These are phyloP conservation scores for Plodia interpunctella DNA, from an alignment of 1,140 invertebrate genomes.

Conservation along the genomic window DNA sequence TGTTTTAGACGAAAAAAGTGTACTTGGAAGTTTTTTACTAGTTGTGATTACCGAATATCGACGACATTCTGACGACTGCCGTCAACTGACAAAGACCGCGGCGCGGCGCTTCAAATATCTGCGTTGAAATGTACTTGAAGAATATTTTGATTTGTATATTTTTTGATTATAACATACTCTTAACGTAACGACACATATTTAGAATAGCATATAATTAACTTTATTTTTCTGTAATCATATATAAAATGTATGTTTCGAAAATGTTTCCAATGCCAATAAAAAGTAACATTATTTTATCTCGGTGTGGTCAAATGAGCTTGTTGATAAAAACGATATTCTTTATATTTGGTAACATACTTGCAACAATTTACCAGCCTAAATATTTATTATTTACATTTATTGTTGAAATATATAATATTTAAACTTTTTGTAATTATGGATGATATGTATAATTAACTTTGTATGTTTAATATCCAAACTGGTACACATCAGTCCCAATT, in stretches of 20 bases:
- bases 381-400: slow-evolving; percentile 29
- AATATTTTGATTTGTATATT: slow-evolving; percentile 44
- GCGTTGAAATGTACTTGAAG: slow-evolving; percentile 2
- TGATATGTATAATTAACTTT: not conserved
- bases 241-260: not conserved
- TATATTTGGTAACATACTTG: slow-evolving; percentile 15
- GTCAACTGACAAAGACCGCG: too few relatives aligned
- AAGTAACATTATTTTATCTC: slow-evolving; percentile 29
- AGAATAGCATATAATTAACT: slow-evolving; percentile 18
- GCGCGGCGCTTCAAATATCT: not conserved
- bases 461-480: not conserved
- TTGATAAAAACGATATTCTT: slow-evolving; percentile 22
- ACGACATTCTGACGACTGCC: not conserved
- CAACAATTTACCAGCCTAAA: slow-evolving; percentile 25
- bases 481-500: not conserved
- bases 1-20: slow-evolving; percentile 36
- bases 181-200: slow-evolving; percentile 24
- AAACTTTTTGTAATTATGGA: not conserved
- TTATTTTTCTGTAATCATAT: not conserved
- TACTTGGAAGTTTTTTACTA: slow-evolving; percentile 37
- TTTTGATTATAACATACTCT: slow-evolving; percentile 35
- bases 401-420: slow-evolving; percentile 15
- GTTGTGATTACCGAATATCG: slow-evolving; percentile 14
- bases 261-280: not conserved
- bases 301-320: slow-evolving; percentile 22